phyloP scores from a whole-genome alignment of 1,140 invertebrate species.

The Drosophila mojavensis region DNA sequence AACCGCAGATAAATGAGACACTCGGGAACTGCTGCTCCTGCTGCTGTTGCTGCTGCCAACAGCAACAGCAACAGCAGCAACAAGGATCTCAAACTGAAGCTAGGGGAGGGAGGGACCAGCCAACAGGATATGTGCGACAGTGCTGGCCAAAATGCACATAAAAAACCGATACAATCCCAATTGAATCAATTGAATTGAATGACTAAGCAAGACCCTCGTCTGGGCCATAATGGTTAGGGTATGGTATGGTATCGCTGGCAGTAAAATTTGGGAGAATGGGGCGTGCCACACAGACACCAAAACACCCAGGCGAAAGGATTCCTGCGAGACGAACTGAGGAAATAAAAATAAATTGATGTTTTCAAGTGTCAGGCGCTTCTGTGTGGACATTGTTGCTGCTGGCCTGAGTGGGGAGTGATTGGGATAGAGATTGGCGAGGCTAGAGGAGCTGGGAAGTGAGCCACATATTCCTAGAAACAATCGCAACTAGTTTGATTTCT shows the following conservation, averaged over 20 bases:
- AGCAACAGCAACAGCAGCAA: constrained; percentile 9
- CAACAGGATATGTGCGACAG: constrained; percentile 40
- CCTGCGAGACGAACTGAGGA: constrained; percentile 38
- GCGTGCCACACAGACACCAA: constrained; percentile 30
- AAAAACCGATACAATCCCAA: constrained; percentile 78
- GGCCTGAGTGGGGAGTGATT: not conserved
- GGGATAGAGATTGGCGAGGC: not conserved
- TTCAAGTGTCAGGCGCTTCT: constrained; percentile 58
- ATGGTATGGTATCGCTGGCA: not conserved
- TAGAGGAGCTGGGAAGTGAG: not conserved
- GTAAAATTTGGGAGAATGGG: not conserved
- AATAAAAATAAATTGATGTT: constrained; percentile 79
- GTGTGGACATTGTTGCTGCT: constrained; percentile 35
- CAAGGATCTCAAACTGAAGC: constrained; percentile 1
- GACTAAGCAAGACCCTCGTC: constrained; percentile 55
- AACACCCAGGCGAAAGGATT: constrained; percentile 51
- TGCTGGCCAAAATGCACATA: constrained; percentile 71
- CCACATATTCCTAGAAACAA: constrained; percentile 43
- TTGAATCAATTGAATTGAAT: constrained; percentile 81
- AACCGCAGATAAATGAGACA: constrained; percentile 77
- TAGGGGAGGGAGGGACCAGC: not conserved
- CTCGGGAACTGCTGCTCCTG: constrained; percentile 47
- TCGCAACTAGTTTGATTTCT: constrained; percentile 28
- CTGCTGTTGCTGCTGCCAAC: constrained; percentile 22
- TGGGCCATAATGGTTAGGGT: constrained; percentile 30